Percentiles rank a stretch among this genome's conserved stretches.
phyloP scores from a whole-genome alignment of 2,113 vertebrate species.

The Cyanoderma ruficeps region DNA sequence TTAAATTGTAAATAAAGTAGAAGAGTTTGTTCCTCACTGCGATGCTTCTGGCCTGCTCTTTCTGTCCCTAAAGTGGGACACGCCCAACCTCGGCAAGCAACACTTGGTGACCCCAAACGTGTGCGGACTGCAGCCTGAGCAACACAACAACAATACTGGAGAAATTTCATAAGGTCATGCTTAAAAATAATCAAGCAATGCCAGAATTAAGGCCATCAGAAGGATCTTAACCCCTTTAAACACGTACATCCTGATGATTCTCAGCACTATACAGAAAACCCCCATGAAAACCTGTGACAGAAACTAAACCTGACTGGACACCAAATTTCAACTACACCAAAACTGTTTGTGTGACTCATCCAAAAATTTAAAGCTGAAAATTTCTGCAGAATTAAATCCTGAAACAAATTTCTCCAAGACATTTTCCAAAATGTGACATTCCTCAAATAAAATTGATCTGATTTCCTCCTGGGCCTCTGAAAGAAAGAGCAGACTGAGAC shows the following conservation, averaged over 20 bases:
- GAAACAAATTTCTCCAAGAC: neutral
- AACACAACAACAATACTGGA: neutral
- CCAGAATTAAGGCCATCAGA: neutral
- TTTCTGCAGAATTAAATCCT: neutral
- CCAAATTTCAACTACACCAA: neutral
- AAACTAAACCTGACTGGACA: neutral
- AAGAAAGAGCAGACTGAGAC: neutral
- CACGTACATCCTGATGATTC: neutral
- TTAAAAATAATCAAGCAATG: neutral
- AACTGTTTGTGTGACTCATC: neutral
- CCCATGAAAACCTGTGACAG: neutral
- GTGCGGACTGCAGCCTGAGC: no score
- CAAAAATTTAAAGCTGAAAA: neutral
- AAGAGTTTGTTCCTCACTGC: no score
- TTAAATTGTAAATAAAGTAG: no score
- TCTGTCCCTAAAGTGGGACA: no score
- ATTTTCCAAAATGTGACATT: neutral
- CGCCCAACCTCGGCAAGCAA: no score
- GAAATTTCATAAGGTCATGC: neutral
- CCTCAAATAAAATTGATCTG: neutral
- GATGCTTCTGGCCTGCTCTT: no score
- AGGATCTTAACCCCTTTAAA: neutral
- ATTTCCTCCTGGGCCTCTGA: neutral
- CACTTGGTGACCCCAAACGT: no score
- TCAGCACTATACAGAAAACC: neutral